phyloP scores from a whole-genome alignment of 2,888 invertebrate species.

The Clunio marinus region DNA sequence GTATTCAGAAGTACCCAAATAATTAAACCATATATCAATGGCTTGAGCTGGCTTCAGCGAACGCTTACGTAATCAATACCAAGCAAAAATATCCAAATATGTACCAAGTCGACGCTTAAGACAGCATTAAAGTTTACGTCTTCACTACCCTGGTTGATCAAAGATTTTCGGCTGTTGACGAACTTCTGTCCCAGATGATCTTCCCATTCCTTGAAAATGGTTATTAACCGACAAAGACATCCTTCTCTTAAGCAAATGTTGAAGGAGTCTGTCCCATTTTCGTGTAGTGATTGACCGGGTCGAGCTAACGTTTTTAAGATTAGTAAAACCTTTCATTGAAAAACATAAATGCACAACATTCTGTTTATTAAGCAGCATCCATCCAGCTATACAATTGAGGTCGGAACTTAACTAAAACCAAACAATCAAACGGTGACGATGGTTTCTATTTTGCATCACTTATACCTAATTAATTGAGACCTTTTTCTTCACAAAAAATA shows the following conservation, averaged over 20 bases:
- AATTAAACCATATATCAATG: too few relatives aligned
- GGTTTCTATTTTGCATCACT: slow-evolving; percentile 8
- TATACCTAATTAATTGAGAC: not conserved
- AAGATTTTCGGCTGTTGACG: not conserved
- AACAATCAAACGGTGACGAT: not conserved
- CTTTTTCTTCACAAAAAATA: not conserved
- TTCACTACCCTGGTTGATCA: slow-evolving; percentile 11
- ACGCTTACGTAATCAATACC: too few relatives aligned
- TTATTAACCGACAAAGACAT: not conserved
- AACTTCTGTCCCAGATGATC: not conserved
- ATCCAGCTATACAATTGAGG: slow-evolving; percentile 17
- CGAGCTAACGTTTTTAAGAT: slow-evolving; percentile 2
- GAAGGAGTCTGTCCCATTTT: slow-evolving; percentile 2
- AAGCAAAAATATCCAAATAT: too few relatives aligned
- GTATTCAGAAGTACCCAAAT: too few relatives aligned
- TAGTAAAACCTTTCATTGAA: slow-evolving; percentile 8
- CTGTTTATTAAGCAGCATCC: slow-evolving; percentile 13
- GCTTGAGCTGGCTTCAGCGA: too few relatives aligned
- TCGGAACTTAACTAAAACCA: slow-evolving; percentile 7
- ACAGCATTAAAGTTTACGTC: slow-evolving; percentile 12
- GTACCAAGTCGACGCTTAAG: slow-evolving; percentile 4
- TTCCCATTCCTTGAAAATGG: not conserved
- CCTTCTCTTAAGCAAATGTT: not conserved
- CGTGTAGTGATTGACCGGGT: slow-evolving; percentile 15
- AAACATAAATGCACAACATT: slow-evolving; percentile 19